A percentile compares a stretch with the other conserved stretches of the same genome.
Conservation (phyloP, 2,888 invertebrate genomes). For the Pheosia gnoma region DNA sequence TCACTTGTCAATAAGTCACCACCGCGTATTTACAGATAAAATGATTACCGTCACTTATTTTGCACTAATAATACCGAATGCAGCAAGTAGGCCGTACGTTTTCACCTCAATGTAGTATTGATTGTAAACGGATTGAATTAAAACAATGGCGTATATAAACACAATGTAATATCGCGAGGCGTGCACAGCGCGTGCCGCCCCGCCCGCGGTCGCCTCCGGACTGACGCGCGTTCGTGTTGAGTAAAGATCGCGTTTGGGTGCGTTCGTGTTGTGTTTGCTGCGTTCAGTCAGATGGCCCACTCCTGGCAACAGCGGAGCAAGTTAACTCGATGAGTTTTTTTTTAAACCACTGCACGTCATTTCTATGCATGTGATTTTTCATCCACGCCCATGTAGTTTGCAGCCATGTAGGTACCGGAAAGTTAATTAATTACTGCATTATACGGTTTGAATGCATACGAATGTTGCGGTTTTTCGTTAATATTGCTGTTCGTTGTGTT, state of each 20-base stretch:
- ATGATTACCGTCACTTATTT: conserved; percentile 52
- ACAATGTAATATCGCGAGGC: conserved; percentile 79
- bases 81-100: conserved; percentile 60
- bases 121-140: conserved; percentile 72
- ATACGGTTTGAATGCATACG: no score
- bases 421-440: background rate
- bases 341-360: conserved; percentile 56
- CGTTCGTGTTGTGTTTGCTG: conserved; percentile 65
- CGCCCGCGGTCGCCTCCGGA: conserved; percentile 80
- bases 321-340: conserved; percentile 61
- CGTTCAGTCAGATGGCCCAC: conserved; percentile 56
- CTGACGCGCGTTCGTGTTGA: conserved; percentile 55
- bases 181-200: conserved; percentile 81
- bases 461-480: no score
- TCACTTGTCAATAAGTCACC: conserved; percentile 80
- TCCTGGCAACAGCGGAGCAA: conserved; percentile 42
- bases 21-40: conserved; percentile 49
- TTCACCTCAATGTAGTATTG: conserved; percentile 69
- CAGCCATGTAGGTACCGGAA: background rate
- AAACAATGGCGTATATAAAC: conserved; percentile 75
- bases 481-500: no score
- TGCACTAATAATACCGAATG: conserved; percentile 49
- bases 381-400: conserved; percentile 12
- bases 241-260: conserved; percentile 73
- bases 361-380: conserved; percentile 30